These are phyloP conservation scores for Cryptotis parvus DNA, from an alignment of 2,113 vertebrate genomes.

Conservation along the genomic window DNA sequence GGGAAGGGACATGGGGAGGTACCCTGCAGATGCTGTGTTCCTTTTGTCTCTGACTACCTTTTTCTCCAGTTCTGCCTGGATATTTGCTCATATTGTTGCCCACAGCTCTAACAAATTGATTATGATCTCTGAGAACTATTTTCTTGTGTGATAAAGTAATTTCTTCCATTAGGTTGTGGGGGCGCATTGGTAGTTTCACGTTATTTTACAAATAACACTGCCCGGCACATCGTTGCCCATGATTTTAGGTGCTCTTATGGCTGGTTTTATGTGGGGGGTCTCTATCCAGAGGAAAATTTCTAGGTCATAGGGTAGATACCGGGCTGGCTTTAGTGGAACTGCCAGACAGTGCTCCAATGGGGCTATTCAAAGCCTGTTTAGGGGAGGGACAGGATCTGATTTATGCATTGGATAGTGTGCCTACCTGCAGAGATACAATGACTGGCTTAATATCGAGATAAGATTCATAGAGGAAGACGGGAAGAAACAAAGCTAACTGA, in stretches of 20 bases:
- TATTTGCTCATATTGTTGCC: not conserved
- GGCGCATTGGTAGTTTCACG: not conserved
- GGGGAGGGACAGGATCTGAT: not conserved
- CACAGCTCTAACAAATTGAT: not conserved
- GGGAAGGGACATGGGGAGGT: fast-evolving
- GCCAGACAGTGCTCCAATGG: not conserved
- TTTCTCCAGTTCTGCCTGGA: not conserved
- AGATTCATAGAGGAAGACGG: not conserved
- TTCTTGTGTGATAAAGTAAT: not conserved
- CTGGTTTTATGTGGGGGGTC: not conserved
- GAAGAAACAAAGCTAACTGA: not conserved
- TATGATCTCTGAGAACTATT: not conserved
- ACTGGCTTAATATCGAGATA: not conserved
- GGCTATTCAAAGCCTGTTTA: not conserved
- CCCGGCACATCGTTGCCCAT: not conserved
- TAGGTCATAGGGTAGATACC: not conserved
- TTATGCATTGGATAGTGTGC: not conserved
- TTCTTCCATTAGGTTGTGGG: not conserved
- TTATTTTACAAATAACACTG: not conserved
- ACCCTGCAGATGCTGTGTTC: not conserved
- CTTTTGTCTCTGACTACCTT: not conserved
- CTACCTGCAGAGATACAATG: not conserved
- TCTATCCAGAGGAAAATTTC: not conserved
- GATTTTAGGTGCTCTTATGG: not conserved
- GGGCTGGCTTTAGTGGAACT: not conserved